Evolutionary conservation across 2,113 vertebrate species (phyloP).

Genomic region (Sula dactylatra): DNA sequence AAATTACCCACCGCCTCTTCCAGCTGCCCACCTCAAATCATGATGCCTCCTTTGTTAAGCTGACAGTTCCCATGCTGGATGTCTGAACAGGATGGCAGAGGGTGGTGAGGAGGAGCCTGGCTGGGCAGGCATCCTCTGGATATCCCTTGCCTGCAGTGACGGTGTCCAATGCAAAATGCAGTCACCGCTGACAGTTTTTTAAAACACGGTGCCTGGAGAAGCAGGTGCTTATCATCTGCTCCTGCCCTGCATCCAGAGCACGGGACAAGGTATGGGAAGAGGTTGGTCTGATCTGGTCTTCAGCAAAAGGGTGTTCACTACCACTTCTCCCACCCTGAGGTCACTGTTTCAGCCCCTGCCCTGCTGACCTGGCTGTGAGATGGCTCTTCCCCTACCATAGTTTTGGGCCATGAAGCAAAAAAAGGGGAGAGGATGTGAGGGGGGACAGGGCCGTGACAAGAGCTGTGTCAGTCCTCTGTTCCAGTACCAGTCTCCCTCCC

Average conservation of each 20-base stretch:
- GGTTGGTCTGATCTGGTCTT: background rate
- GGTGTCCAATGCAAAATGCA: background rate
- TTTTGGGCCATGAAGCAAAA: background rate
- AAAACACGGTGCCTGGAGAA: background rate
- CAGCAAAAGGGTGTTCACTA: background rate
- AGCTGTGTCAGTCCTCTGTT: background rate
- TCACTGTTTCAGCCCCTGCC: background rate
- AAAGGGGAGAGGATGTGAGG: background rate
- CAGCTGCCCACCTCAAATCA: background rate
- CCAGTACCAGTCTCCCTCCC: background rate
- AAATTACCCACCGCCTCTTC: background rate
- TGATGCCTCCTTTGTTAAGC: background rate
- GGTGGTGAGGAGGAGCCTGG: background rate
- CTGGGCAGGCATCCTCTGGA: background rate
- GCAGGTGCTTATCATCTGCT: background rate
- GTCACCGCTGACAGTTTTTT: background rate
- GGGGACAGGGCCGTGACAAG: background rate
- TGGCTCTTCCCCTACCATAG: background rate
- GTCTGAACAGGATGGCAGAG: background rate
- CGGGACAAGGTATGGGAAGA: background rate
- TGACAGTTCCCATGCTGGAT: background rate
- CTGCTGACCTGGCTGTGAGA: fast-evolving
- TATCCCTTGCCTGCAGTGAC: fast-evolving
- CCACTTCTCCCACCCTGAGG: background rate
- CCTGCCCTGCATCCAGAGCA: background rate